A percentile compares a stretch with the other conserved stretches of the same genome.
phyloP scores from a whole-genome alignment of 2,888 invertebrate genomes.

The Leptura quadrifasciata region DNA sequence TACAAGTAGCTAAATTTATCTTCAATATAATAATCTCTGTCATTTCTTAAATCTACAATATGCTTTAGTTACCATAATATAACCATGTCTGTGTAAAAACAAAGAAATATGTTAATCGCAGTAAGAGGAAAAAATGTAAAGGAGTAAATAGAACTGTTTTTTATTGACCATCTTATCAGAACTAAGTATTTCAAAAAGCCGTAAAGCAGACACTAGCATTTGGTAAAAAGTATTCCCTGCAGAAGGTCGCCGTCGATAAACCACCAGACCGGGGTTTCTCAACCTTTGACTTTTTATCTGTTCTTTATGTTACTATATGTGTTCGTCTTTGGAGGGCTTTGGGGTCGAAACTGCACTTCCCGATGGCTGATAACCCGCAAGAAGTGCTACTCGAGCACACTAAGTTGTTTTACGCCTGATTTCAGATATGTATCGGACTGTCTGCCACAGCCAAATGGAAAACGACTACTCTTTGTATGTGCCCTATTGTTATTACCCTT shows the following conservation, averaged over 20 bases:
- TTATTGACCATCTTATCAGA: slow-evolving; percentile 40
- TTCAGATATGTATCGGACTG: slow-evolving; percentile 60
- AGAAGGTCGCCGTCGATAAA: slow-evolving; percentile 60
- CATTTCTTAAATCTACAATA: too few relatives aligned
- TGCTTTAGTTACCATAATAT: too few relatives aligned
- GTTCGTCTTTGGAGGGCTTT: slow-evolving; percentile 56
- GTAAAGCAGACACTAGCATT: slow-evolving; percentile 4
- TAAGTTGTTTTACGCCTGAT: slow-evolving; percentile 60
- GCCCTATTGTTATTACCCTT: slow-evolving; percentile 49
- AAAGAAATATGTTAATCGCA: neutral
- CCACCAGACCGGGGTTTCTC: slow-evolving; percentile 54
- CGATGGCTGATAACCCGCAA: slow-evolving; percentile 61
- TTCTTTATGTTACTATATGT: slow-evolving; percentile 58
- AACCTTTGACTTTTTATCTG: slow-evolving; percentile 64
- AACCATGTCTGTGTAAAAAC: too few relatives aligned
- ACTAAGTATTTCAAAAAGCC: slow-evolving; percentile 38
- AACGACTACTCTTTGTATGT: slow-evolving; percentile 38
- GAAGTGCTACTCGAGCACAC: slow-evolving; percentile 58
- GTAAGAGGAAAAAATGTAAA: neutral
- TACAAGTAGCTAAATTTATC: too few relatives aligned
- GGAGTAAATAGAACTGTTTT: slow-evolving; percentile 10
- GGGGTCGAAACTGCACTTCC: slow-evolving; percentile 56
- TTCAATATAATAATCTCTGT: too few relatives aligned
- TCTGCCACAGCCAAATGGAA: slow-evolving; percentile 49
- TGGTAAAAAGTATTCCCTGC: slow-evolving; percentile 39